Evolutionary conservation across 2,888 invertebrate species (phyloP), one percentile per base, ranked within the genome.

Genomic region (Papilio demoleus): DNA sequence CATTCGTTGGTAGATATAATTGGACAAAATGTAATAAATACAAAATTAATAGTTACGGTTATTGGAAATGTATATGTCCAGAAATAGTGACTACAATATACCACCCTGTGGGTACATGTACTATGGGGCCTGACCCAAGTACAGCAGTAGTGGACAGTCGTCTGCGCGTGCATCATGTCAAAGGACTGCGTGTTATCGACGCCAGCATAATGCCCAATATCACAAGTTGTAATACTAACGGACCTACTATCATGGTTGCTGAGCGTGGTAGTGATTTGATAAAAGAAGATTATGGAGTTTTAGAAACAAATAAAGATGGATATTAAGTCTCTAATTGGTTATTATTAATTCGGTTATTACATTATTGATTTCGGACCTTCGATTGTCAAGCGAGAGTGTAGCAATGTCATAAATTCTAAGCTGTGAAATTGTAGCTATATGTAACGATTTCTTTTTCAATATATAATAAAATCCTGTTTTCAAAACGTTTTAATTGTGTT

Each of bases 151-250:
- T 86, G 0, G 94, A 95, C 81, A 93, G 94, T 0, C 84, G 94
- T 47, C 82, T 96, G 3, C 93, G 90, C 71, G 95, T 96, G 0
- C 93, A 95, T 69, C 95, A 95, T 0, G 88, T 96, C 0, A 81
- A 88, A 17, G 94, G 94, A 12, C 85, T 96, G 1, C 89, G 96
- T 42, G 95, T 96, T 0, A 94, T 94, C 0, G 96, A 96, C 81
- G 96, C 96, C 0, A 96, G 96, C 65, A 93, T 97, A 53, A 97
- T 97, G 96, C 97, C 97, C 0, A 90, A 83, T 2, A 93, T 96
- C 60, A 93, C 95, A 0, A 96, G 96, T 78, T 96, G 95, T 0
- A 97, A 97, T 80, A 96, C 96, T 0, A 96, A 97, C 79, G 97
- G 95, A 0, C 95, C 96, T 0, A 93, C 94, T 0, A 95, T 96